Base-by-base conservation (phyloP, 2,113 vertebrate genomes). In the Redunca redunca region DNA sequence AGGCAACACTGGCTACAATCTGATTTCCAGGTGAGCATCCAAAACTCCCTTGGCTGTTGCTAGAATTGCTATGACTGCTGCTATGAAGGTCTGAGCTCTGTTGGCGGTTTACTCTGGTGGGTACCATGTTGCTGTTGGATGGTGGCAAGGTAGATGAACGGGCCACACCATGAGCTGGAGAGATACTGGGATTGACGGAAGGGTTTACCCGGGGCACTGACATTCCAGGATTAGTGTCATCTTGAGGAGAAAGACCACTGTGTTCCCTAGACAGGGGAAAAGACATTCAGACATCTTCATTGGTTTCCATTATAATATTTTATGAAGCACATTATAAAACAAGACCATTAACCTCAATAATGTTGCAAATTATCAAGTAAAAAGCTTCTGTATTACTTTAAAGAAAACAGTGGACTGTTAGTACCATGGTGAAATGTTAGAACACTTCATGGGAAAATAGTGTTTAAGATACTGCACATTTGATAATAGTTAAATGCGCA, bases 201-300 rank as follows among this genome's bases (percentile, higher is more conserved):
- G 99, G 99, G 96, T 99, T 99, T 98, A 99, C 98, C 36, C 99
- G 99, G 93, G 99, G 98, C 36, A 99, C 98, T 98, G 99, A 98
- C 99, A 99, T 99, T 94, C 99, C 98, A 88, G 99, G 98, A 98
- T 99, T 99, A 99, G 99, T 99, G 99, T 99, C 99, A 99, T 99
- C 99, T 99, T 99, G 99, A 99, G 99, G 99, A 98, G 99, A 99
- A 98, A 99, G 99, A 98, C 99, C 99, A 99, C 99, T 99, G 97
- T 99, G 99, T 99, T 99, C 99, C 99, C 99, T 99, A 96, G 25
- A 78, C 48, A 74, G 77, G 50, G 50, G 2, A 90, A 97, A 91
- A 94, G 0, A 17, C 28, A 97, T 93, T 97, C 71, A 97, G 90
- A 96, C 57, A 84, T 96, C 53, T 94, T 84, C 74, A 84, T 7